Base-by-base conservation (phyloP, 2,888 invertebrate genomes). In the Rhogogaster chlorosoma region DNA sequence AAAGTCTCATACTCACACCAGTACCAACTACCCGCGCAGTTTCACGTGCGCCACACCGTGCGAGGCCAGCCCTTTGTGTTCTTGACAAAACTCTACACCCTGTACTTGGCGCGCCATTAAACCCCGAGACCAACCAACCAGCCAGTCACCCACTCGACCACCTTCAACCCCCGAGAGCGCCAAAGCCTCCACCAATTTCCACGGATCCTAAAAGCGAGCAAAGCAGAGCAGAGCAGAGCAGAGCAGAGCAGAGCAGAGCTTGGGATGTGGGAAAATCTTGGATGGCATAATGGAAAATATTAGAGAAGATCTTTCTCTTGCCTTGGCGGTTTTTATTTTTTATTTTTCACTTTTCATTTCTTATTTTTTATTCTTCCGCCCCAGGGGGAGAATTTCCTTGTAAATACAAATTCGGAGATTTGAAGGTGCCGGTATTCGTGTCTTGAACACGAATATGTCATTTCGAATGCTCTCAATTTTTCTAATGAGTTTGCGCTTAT, bases 61-160 rank as follows among this genome's bases (percentile, higher is more conserved):
- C 6, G 67, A 26, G 15, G 38, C 38, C 22, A 70, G 70, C 70
- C 67, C 71, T 71, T 83, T 83, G 83, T 67, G 49, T 67, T 67
- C 83, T 67, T 57, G 83, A 83, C 83, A 67, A 84, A 86, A 64
- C 38, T 67, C 77, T 61, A 83, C 45, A 85, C 87, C 86, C 86
- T 67, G 86, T 85, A 86, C 86, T 87, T 86, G 88, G 87, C 89
- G 87, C 88, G 89, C 89, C 88, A 89, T 89, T 89, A 88, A 88
- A 86, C 86, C 86, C 70, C 75, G 42, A 77, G 29, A 26, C 36
- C 32, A 49, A 57, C 42, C 36, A 70, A 36, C 77, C 38, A 61
- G 84, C 80, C 64, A 83, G 67, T 57, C 71, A 36, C 80, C 84
- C 82, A 67, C 80, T 71, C 75, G 70, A 42, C 57, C 85, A 83